These are phyloP conservation scores for Podiceps cristatus DNA, from an alignment of 2,113 vertebrate genomes.

Conservation along the genomic window DNA sequence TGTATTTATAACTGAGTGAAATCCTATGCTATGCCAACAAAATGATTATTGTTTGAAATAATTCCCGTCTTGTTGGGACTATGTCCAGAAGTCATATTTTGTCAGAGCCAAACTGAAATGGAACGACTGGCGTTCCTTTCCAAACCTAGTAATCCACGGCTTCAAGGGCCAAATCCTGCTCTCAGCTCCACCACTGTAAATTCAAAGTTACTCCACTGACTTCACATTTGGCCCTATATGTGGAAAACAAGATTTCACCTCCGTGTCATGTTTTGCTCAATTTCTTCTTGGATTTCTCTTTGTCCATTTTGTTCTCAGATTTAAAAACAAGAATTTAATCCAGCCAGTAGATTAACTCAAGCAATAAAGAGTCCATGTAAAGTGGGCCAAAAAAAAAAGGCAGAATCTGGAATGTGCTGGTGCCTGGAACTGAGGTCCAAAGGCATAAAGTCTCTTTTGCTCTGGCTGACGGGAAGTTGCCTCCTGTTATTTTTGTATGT, in stretches of 20 bases:
- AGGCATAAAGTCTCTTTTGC: not conserved
- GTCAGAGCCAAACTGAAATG: constrained; percentile 13
- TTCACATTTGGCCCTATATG: constrained; percentile 50
- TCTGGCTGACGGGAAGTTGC: not conserved
- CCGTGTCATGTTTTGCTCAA: constrained; percentile 5
- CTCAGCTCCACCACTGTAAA: not conserved
- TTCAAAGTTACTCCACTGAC: constrained; percentile 32
- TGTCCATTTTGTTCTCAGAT: constrained; percentile 23
- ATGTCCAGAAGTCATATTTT: constrained; percentile 38
- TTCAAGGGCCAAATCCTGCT: constrained; percentile 32
- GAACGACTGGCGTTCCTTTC: not conserved
- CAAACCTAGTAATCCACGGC: constrained; percentile 1
- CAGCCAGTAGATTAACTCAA: constrained; percentile 7
- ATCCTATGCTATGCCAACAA: constrained; percentile 44
- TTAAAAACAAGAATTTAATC: constrained; percentile 22
- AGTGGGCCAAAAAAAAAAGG: not conserved
- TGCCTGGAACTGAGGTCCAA: not conserved
- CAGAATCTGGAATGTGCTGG: constrained; percentile 9
- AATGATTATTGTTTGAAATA: constrained; percentile 26
- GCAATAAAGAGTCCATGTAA: not conserved
- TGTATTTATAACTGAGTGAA: constrained; percentile 36
- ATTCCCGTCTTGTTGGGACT: not conserved
- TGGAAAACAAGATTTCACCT: constrained; percentile 67
- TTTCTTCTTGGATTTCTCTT: constrained; percentile 40
- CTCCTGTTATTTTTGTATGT: not conserved